Conservation (phyloP, 2,888 invertebrate genomes). For the Cynaeus angustus region DNA sequence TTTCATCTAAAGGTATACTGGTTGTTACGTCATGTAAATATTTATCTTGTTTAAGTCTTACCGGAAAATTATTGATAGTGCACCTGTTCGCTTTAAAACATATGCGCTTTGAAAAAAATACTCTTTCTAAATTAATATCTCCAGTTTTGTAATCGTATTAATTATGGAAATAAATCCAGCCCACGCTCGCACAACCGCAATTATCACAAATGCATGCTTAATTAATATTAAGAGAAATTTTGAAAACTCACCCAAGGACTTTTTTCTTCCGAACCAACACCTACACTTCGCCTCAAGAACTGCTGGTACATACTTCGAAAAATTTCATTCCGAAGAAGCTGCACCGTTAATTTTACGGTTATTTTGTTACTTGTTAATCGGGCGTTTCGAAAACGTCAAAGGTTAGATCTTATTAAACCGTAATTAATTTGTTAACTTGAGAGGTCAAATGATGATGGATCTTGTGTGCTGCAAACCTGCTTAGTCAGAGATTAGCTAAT, state of each 20-base stretch:
- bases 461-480: neutral
- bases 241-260: neutral
- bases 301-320: slow-evolving; percentile 53
- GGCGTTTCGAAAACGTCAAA: slow-evolving; percentile 3
- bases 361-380: slow-evolving; percentile 1
- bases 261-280: too few relatives aligned
- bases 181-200: too few relatives aligned
- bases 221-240: slow-evolving; percentile 1
- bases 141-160: too few relatives aligned
- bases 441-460: slow-evolving; percentile 11
- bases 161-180: too few relatives aligned
- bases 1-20: too few relatives aligned
- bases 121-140: too few relatives aligned
- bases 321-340: slow-evolving; percentile 51
- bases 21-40: too few relatives aligned
- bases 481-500: slow-evolving; percentile 3
- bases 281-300: slow-evolving; percentile 6
- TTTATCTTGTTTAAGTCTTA: too few relatives aligned
- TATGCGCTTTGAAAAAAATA: too few relatives aligned
- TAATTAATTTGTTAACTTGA: slow-evolving; percentile 33
- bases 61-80: too few relatives aligned
- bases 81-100: too few relatives aligned
- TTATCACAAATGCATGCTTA: too few relatives aligned
- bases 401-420: slow-evolving; percentile 14
- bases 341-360: slow-evolving; percentile 37